Conservation (phyloP, 2,797 vertebrate species). For the Hybognathus amarus region DNA sequence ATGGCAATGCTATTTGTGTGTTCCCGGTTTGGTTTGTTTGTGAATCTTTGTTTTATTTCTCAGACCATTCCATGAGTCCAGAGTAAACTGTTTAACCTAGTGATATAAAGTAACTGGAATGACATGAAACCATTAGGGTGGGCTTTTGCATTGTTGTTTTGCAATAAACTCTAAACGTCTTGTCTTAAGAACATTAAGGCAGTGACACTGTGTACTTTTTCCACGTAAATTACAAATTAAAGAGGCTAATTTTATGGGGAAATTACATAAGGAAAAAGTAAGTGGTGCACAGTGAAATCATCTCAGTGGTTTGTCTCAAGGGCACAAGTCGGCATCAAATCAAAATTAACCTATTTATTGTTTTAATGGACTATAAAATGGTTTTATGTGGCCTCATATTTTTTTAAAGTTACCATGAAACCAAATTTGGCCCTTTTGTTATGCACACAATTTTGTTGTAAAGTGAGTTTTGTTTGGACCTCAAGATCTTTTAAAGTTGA, state of each 20-base stretch:
- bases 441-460: neutral
- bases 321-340: neutral
- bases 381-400: neutral
- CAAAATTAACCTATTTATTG: neutral
- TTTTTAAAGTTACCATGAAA: neutral
- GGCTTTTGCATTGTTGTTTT: constrained; percentile 1
- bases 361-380: neutral
- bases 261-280: neutral
- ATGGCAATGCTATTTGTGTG: neutral
- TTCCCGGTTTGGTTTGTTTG: neutral
- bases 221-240: constrained; percentile 4
- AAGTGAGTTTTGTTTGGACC: neutral
- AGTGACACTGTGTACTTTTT: constrained; percentile 5
- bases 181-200: neutral
- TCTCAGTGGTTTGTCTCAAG: neutral
- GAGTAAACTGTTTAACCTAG: constrained; percentile 15
- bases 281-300: neutral
- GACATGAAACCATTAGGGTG: neutral
- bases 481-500: neutral
- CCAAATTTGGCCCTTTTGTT: neutral
- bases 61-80: neutral
- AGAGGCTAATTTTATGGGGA: constrained; percentile 3
- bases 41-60: neutral
- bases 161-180: neutral
- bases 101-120: neutral